Evolutionary conservation across 1,140 invertebrate species (phyloP), one percentile per base, ranked within the genome.

Genomic region (Bombus superbus): DNA sequence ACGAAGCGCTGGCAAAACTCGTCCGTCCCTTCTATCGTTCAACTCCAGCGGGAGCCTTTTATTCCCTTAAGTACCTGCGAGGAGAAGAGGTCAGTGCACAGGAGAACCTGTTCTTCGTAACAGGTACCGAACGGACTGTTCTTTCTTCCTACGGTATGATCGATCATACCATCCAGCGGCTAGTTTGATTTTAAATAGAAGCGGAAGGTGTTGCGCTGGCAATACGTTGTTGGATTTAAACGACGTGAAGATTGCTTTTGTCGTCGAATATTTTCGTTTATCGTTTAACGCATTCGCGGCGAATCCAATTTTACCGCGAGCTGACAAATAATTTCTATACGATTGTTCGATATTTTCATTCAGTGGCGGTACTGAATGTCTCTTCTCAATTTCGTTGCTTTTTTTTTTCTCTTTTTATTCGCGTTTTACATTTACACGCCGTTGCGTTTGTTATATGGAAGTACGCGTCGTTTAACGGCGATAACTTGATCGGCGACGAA

Each of bases 91-190:
- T 76, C 59, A 62, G 53, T 84, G 71, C 38, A 88, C 86, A 79
- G 68, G 35, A 79, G 86, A 88, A 88, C 87, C 81, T 87, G 87
- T 88, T 88, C 78, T 78, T 22, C 35, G 81, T 88, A 76, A 87
- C 87, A 88, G 87, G 86, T 87, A 88, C 62, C 77, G 42, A 44
- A 76, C 59, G 66, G 35, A 87, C n/a, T 59, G 25, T 42, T 42
- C 38, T 81, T 74, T 74, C 59, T 72, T 76, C 69, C 38, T 42
- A 28, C 35, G 22, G 40, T 64, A 68, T 66, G 74, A 53, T 75
- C 25, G 44, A 75, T 11, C 72, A 4, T 32, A 35, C 10, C 18
- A 8, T 35, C 0, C n/a, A 18, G 4, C 32, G 5, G 40, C 35
- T 71, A 42, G 69, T 38, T 68, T 13, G 38, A 69, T 28, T 71